Evolutionary conservation across 2,113 vertebrate genomes (phyloP), one percentile per base, ranked within the genome.

Genomic region (Trichomycterus rosablanca): DNA sequence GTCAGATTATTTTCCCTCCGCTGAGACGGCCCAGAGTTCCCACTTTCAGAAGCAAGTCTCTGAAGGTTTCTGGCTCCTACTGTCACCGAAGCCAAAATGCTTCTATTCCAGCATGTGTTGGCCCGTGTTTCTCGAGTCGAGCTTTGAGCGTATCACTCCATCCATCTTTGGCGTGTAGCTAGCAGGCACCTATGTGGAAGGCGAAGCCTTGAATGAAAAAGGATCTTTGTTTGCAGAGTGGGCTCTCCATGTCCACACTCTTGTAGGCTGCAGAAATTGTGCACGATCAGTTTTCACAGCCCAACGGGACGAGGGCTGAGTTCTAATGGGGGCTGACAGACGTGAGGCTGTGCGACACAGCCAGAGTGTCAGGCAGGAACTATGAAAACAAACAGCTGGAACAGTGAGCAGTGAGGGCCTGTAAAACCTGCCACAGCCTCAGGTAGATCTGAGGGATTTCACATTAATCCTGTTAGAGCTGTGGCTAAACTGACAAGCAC

Each of bases 311-410:
- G 72, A 76, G 63, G 64, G 62, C 54, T 62, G 58, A 61, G 0
- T 73, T 28, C 80, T 85, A 82, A 85, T 81, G 74, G 70, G 56
- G 76, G 68, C 75, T 85, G 83, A 85, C 84, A 81, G 83, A 76
- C 78, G 76, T 67, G 56, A 71, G 60, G 60, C 53, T 64, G 35
- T 35, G 46, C 20, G 52, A 63, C 53, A 53, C 46, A 73, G 52
- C 10, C 39, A 53, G 59, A 70, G 82, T 75, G 77, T 81, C 78
- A 75, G 70, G 24, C 74, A 69, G 69, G 72, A 76, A 76, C 32
- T 80, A 75, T 71, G 80, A 87, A 85, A 87, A 84, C 81, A 86
- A 82, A 83, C 79, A 75, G 72, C 58, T 57, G 74, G 67, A 80
- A 80, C 78, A 37, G 76, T 79, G 79, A 74, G 72, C 44, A 44